These are phyloP conservation scores for Acronicta alni DNA, from an alignment of 2,888 invertebrate species.

Conservation along the genomic window DNA sequence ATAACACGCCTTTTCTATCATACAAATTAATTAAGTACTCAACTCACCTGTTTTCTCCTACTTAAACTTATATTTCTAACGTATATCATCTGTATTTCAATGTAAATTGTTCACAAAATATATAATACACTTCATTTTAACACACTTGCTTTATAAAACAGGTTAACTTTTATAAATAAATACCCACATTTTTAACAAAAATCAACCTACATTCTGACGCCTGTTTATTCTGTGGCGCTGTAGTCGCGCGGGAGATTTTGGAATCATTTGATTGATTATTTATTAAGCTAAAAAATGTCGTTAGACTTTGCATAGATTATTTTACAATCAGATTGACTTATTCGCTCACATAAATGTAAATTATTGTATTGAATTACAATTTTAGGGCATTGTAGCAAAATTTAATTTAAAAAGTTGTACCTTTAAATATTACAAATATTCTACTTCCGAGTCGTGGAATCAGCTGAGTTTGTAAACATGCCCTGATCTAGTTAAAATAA, in stretches of 20 bases:
- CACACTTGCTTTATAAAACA: conserved; percentile 5
- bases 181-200: conserved; percentile 52
- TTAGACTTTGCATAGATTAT: too few relatives aligned
- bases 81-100: conserved; percentile 14
- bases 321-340: background rate
- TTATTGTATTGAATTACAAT: background rate
- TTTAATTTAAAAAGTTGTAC: conserved; percentile 18
- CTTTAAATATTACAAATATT: too few relatives aligned
- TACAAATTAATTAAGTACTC: too few relatives aligned
- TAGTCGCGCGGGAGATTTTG: conserved; percentile 31
- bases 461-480: background rate
- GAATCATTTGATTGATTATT: conserved; percentile 58
- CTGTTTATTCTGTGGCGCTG: conserved; percentile 49
- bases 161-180: conserved; percentile 40
- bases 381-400: too few relatives aligned
- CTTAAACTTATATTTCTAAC: conserved; percentile 1
- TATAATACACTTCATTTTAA: conserved; percentile 11
- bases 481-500: background rate
- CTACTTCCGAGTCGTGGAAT: background rate
- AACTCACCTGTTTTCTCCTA: conserved; percentile 21
- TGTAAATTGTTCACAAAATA: conserved; percentile 44
- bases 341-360: conserved; percentile 1
- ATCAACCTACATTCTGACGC: conserved; percentile 17
- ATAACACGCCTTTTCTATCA: too few relatives aligned
- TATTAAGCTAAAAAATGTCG: conserved; percentile 7